These are phyloP conservation scores for Temnothorax rugatulus DNA, from an alignment of 2,888 invertebrate genomes.

Conservation along the genomic window DNA sequence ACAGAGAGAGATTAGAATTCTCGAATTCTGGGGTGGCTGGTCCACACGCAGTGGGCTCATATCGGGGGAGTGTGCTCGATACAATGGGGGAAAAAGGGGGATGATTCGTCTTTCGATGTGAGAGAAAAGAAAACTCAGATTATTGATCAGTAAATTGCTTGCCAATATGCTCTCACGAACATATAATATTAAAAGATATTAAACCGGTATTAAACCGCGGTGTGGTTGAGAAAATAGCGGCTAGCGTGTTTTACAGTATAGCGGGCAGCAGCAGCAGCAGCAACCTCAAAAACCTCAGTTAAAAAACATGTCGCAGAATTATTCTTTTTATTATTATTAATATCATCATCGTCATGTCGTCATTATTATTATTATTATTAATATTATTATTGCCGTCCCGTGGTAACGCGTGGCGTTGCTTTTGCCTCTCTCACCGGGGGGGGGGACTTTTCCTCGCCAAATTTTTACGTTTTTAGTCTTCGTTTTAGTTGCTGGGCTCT, in stretches of 20 bases:
- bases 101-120: not conserved
- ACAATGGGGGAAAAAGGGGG: not conserved
- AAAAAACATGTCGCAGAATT: slow-evolving; percentile 63
- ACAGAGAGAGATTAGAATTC: slow-evolving; percentile 60
- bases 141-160: slow-evolving; percentile 59
- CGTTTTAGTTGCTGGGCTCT: slow-evolving; percentile 38
- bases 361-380: slow-evolving; percentile 58
- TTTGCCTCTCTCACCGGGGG: slow-evolving; percentile 64
- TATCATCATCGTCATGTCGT: slow-evolving; percentile 31
- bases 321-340: slow-evolving; percentile 51
- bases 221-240: slow-evolving; percentile 69
- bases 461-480: slow-evolving; percentile 63
- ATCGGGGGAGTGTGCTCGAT: slow-evolving; percentile 76
- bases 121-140: slow-evolving; percentile 67
- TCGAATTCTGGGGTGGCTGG: slow-evolving; percentile 82
- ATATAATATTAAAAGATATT: slow-evolving; percentile 51
- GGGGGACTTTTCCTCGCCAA: slow-evolving; percentile 20
- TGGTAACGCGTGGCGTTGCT: slow-evolving; percentile 60
- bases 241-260: slow-evolving; percentile 69
- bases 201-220: slow-evolving; percentile 51
- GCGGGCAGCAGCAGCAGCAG: slow-evolving; percentile 67
- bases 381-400: slow-evolving; percentile 74
- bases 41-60: slow-evolving; percentile 75
- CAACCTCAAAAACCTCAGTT: slow-evolving; percentile 73
- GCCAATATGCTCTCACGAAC: slow-evolving; percentile 66